Percentiles rank a stretch among this genome's conserved stretches.
Evolutionary conservation across 2,797 vertebrate species (phyloP).

Genomic region (Xenentodon cancila): DNA sequence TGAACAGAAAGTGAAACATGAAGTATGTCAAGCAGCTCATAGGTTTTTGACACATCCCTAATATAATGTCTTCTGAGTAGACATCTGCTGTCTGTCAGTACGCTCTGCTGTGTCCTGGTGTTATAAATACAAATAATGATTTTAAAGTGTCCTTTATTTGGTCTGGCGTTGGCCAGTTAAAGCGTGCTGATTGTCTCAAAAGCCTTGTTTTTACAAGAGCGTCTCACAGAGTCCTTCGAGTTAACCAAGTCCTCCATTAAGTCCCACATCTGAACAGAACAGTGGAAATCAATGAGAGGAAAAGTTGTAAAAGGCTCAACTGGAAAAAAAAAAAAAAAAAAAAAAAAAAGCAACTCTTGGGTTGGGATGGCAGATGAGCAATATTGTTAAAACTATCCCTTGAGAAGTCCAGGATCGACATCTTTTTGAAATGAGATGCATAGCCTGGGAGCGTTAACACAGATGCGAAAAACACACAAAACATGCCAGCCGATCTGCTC

Average conservation of each 20-base stretch:
- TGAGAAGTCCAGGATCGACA: background rate
- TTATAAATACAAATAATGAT: no score
- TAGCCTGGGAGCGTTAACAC: constrained; percentile 2
- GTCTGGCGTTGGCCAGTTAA: no score
- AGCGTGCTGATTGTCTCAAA: no score
- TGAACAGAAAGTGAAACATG: no score
- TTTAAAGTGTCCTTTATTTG: no score
- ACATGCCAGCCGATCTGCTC: constrained; percentile 1
- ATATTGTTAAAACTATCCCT: background rate
- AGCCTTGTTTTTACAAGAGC: no score
- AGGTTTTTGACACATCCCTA: no score
- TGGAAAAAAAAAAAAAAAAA: constrained; percentile 16
- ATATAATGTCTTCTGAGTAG: no score
- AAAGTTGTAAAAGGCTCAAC: background rate
- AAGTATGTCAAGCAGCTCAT: no score
- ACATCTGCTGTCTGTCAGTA: no score
- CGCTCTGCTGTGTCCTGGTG: no score
- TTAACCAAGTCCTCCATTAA: background rate
- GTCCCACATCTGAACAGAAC: background rate
- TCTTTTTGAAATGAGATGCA: constrained; percentile 10
- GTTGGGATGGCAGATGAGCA: background rate
- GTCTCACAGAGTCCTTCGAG: background rate
- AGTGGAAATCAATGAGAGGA: constrained; percentile 6
- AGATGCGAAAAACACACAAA: constrained; percentile 6
- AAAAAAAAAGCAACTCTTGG: constrained; percentile 5